Percentiles rank a stretch among this genome's conserved stretches.
phyloP scores from a whole-genome alignment of 2,888 invertebrate genomes.

The Abscondita cerata region DNA sequence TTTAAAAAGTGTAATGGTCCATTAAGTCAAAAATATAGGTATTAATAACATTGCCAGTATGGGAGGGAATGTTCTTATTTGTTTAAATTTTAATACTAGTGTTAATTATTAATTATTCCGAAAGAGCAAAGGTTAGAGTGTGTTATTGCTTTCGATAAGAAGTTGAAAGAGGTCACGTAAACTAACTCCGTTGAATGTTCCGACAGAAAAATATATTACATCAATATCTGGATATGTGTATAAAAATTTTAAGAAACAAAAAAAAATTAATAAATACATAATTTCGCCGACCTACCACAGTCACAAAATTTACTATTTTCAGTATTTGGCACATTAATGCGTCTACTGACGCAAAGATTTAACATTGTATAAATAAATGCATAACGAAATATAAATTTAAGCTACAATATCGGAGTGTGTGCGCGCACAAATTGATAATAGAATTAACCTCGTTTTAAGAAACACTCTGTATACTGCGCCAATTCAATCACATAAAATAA shows the following conservation, averaged over 20 bases:
- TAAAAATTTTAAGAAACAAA: conserved; percentile 15
- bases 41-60: neutral
- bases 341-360: conserved; percentile 15
- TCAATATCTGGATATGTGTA: conserved; percentile 23
- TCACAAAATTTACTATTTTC: conserved; percentile 11
- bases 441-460: neutral
- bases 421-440: no score
- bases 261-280: conserved; percentile 9
- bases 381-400: conserved; percentile 10
- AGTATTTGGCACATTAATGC: conserved; percentile 27
- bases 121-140: conserved; percentile 47
- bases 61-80: neutral
- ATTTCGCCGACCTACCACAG: conserved; percentile 25
- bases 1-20: conserved; percentile 45
- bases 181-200: conserved; percentile 19
- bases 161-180: conserved; percentile 30
- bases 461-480: conserved; percentile 6
- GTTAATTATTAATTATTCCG: conserved; percentile 51
- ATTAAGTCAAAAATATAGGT: conserved; percentile 25
- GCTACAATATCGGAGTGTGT: neutral
- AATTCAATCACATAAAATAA: conserved; percentile 25
- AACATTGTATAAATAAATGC: conserved; percentile 8
- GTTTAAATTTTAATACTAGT: conserved; percentile 37
- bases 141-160: conserved; percentile 31
- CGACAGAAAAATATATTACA: conserved; percentile 20